These are phyloP conservation scores for Cavia porcellus DNA, from an alignment of 2,113 vertebrate genomes.

Conservation along the genomic window DNA sequence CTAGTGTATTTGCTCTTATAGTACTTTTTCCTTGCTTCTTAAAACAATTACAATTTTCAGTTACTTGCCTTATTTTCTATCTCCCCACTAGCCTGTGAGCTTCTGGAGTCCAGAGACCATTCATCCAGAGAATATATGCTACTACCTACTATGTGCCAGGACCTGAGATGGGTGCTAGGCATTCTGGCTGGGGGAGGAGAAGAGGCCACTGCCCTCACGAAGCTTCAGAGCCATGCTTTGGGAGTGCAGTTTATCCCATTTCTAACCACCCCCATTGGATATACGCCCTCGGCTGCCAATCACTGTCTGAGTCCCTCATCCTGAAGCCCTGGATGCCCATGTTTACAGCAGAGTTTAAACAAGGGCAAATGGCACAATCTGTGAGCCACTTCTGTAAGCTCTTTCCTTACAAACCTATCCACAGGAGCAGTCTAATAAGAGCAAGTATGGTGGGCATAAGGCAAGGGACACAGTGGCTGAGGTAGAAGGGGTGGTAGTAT, in stretches of 20 bases:
- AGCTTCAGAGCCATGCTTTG: not conserved
- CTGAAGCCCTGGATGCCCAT: not conserved
- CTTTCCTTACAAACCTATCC: not conserved
- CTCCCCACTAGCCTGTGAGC: not conserved
- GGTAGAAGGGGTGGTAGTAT: not conserved
- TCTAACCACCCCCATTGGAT: not conserved
- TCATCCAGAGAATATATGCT: not conserved
- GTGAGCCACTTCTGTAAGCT: not conserved
- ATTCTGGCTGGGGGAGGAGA: not conserved
- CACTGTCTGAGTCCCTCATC: not conserved
- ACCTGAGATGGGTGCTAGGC: not conserved
- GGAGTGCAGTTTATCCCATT: not conserved
- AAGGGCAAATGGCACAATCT: not conserved
- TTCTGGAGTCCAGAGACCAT: not conserved
- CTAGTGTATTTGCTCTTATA: not conserved
- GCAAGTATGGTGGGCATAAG: not conserved
- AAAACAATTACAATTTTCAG: constrained; percentile 1
- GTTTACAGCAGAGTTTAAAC: not conserved
- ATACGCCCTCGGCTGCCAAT: not conserved
- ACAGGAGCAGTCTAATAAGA: not conserved
- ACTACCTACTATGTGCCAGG: not conserved
- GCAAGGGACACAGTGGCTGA: not conserved
- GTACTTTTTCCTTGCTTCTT: constrained; percentile 4
- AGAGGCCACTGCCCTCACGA: not conserved
- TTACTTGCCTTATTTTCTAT: constrained; percentile 9